phyloP scores from a whole-genome alignment of 1,140 invertebrate species.

The Ips typographus region DNA sequence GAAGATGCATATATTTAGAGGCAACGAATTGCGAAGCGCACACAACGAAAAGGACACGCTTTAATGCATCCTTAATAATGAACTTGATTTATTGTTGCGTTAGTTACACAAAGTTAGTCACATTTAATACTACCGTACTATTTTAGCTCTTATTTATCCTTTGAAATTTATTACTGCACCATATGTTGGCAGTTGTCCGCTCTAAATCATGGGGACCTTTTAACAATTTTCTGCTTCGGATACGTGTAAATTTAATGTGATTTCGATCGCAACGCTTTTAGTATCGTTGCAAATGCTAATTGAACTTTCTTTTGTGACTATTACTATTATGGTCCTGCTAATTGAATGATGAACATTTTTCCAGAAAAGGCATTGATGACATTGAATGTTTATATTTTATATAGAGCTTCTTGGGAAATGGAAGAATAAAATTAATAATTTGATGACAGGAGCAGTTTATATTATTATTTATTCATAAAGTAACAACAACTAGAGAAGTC shows the following conservation, averaged over 20 bases:
- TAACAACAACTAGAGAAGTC: too few species aligned
- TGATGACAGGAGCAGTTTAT: too few species aligned
- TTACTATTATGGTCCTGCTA: too few species aligned
- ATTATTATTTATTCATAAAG: too few species aligned
- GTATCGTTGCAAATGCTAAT: neutral
- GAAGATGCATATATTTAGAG: slow-evolving; percentile 20
- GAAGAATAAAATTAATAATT: too few species aligned
- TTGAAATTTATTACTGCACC: slow-evolving; percentile 31
- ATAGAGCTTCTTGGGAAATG: too few species aligned
- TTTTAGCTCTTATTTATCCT: slow-evolving; percentile 29
- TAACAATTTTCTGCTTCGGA: slow-evolving; percentile 16
- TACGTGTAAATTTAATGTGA: neutral
- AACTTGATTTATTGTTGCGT: slow-evolving; percentile 32
- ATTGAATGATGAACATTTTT: too few species aligned
- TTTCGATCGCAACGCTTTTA: neutral
- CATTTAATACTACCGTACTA: slow-evolving; percentile 25
- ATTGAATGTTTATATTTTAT: too few species aligned
- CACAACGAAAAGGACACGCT: slow-evolving; percentile 17
- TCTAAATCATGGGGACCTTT: slow-evolving; percentile 15
- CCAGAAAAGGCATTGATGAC: too few species aligned
- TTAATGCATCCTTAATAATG: slow-evolving; percentile 33
- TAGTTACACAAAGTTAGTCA: slow-evolving; percentile 30
- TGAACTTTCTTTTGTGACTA: too few species aligned
- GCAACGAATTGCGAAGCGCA: slow-evolving; percentile 3
- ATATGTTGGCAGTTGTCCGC: slow-evolving; percentile 26